Percentiles rank a stretch among this genome's conserved stretches.
Evolutionary conservation across 1,140 invertebrate genomes (phyloP).

Genomic region (Schlechtendalia chinensis): DNA sequence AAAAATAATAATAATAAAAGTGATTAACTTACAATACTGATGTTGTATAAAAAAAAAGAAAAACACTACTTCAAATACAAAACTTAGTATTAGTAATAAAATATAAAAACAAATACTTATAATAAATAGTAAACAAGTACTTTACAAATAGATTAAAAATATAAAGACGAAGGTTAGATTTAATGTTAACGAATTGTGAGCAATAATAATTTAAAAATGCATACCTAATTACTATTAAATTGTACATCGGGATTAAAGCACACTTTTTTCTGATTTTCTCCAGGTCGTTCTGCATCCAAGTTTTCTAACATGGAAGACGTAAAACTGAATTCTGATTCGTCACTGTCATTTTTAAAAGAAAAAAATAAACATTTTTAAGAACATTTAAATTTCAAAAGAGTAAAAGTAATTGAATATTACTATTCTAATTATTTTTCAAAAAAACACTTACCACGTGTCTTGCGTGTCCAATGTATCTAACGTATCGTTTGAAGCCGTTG

Average conservation of each 20-base stretch:
- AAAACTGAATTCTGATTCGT: slow-evolving; percentile 44
- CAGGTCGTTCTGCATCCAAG: slow-evolving; percentile 23
- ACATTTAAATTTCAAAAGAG: neutral
- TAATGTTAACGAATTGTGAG: neutral
- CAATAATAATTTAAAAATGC: slow-evolving; percentile 15
- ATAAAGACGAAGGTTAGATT: neutral
- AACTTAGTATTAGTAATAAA: slow-evolving; percentile 10
- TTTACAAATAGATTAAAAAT: slow-evolving; percentile 1
- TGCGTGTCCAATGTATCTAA: slow-evolving; percentile 3
- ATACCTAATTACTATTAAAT: slow-evolving; percentile 12
- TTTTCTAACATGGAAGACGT: slow-evolving; percentile 45
- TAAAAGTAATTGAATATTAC: too few species aligned
- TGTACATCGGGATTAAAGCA: slow-evolving; percentile 33
- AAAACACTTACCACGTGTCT: slow-evolving; percentile 17
- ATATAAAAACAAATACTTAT: neutral
- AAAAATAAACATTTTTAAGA: neutral
- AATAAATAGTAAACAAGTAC: slow-evolving; percentile 3
- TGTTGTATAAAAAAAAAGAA: neutral
- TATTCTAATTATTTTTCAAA: too few species aligned
- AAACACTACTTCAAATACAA: slow-evolving; percentile 18
- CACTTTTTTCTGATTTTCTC: slow-evolving; percentile 26
- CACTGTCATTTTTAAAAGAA: slow-evolving; percentile 7
- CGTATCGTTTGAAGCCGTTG: neutral
- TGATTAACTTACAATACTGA: neutral
- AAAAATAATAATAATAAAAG: neutral